phyloP scores from a whole-genome alignment of 2,888 invertebrate genomes.

The Tanytarsus gracilentus region DNA sequence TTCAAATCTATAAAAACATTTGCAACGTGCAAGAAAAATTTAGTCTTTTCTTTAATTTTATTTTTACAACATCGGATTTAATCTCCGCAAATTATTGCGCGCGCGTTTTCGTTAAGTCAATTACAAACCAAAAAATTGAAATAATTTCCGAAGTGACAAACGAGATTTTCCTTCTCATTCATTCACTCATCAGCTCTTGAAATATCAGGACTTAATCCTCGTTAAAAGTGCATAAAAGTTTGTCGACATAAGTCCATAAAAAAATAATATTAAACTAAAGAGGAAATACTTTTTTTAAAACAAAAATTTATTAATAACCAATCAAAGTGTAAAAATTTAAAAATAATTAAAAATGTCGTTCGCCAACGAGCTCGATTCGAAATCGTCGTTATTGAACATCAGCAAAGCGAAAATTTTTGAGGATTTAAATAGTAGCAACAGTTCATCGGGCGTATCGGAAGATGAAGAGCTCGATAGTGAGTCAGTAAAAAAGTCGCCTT shows the following conservation, averaged over 20 bases:
- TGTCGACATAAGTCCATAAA: conserved; percentile 6
- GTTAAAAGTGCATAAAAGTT: too few relatives aligned
- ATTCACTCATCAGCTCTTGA: too few relatives aligned
- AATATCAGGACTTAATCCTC: too few relatives aligned
- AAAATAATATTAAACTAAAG: background rate
- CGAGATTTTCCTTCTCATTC: too few relatives aligned
- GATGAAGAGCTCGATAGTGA: too few relatives aligned
- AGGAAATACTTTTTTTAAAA: background rate
- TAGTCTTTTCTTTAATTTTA: conserved; percentile 22
- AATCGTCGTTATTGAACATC: background rate
- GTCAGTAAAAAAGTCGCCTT: background rate
- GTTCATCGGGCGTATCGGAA: conserved; percentile 21
- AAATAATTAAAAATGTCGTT: background rate
- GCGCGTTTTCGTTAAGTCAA: background rate
- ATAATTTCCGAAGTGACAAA: background rate
- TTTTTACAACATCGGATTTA: conserved; percentile 22
- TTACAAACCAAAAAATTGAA: too few relatives aligned
- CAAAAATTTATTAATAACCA: background rate
- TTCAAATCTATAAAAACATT: conserved; percentile 25
- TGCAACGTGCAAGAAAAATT: conserved; percentile 18
- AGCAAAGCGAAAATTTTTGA: conserved; percentile 5
- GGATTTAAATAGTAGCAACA: conserved; percentile 15
- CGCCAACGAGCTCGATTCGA: too few relatives aligned
- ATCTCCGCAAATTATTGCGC: conserved; percentile 6
- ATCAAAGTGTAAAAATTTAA: background rate